phyloP scores from a whole-genome alignment of 2,113 vertebrate species.

The Datnioides undecimradiatus region DNA sequence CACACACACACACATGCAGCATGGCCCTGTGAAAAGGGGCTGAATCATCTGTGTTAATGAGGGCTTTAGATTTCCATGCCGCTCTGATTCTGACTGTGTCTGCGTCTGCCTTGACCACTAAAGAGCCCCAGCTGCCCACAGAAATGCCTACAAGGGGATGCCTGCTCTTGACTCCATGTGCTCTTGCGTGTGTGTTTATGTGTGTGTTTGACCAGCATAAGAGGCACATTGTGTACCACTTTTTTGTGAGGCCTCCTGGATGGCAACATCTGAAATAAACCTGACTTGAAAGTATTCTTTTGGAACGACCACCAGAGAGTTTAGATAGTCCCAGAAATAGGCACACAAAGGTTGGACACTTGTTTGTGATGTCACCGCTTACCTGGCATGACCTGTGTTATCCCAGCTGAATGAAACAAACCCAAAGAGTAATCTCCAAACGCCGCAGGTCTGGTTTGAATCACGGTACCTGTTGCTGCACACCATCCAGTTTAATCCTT shows the following conservation, averaged over 20 bases:
- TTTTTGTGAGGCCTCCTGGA: slow-evolving; percentile 12
- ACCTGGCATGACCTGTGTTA: not conserved
- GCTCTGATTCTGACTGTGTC: slow-evolving; percentile 66
- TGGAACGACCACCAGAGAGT: not conserved
- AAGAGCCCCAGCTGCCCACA: slow-evolving; percentile 70
- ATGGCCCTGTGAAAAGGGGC: slow-evolving; percentile 58
- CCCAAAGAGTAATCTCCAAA: not conserved
- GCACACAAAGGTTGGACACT: not conserved
- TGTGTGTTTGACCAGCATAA: slow-evolving; percentile 42
- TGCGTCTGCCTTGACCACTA: slow-evolving; percentile 74
- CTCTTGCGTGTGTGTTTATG: slow-evolving; percentile 23
- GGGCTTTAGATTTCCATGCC: slow-evolving; percentile 64
- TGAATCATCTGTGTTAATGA: slow-evolving; percentile 78
- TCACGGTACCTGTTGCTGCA: slow-evolving; percentile 26
- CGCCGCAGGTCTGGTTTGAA: slow-evolving; percentile 19
- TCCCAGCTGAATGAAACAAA: not conserved
- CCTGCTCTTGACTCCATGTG: slow-evolving; percentile 51
- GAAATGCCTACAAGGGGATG: slow-evolving; percentile 68
- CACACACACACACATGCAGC: slow-evolving; percentile 8
- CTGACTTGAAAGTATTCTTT: slow-evolving; percentile 12
- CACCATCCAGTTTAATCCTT: slow-evolving; percentile 1
- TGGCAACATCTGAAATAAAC: slow-evolving; percentile 38
- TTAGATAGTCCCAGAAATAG: slow-evolving; percentile 17
- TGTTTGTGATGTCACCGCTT: slow-evolving; percentile 14
- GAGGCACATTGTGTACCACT: slow-evolving; percentile 34